phyloP scores from a whole-genome alignment of 2,888 invertebrate species.

The Selenia dentaria region DNA sequence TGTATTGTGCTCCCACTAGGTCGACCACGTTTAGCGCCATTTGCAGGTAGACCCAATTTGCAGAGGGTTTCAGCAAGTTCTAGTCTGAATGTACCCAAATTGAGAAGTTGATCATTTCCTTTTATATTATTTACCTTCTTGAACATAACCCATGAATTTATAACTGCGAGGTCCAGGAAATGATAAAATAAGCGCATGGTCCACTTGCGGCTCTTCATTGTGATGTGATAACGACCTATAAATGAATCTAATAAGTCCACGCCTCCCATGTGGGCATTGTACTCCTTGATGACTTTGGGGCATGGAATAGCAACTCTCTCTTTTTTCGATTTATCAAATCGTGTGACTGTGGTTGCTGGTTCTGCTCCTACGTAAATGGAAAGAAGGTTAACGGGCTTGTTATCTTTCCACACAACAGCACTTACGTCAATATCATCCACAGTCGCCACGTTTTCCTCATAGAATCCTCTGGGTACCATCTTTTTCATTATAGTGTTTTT shows the following conservation, averaged over 20 bases:
- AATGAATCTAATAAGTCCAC: constrained; percentile 36
- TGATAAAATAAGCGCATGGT: constrained; percentile 46
- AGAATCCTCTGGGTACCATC: constrained; percentile 40
- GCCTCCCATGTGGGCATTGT: constrained; percentile 39
- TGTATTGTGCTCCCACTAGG: constrained; percentile 40
- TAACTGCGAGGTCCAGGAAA: constrained; percentile 41
- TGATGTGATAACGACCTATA: constrained; percentile 40
- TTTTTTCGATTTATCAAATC: constrained; percentile 38
- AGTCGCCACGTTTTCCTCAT: constrained; percentile 41
- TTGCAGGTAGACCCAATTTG: constrained; percentile 41
- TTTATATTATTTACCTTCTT: constrained; percentile 39
- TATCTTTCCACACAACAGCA: constrained; percentile 50
- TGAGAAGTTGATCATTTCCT: constrained; percentile 42
- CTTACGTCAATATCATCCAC: constrained; percentile 40
- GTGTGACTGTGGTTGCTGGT: constrained; percentile 40
- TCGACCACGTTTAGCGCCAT: constrained; percentile 44
- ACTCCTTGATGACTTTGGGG: constrained; percentile 39
- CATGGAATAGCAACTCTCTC: constrained; percentile 30
- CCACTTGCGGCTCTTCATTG: constrained; percentile 45
- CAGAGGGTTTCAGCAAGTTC: constrained; percentile 46
- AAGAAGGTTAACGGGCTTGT: constrained; percentile 47
- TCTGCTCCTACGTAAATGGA: constrained; percentile 49
- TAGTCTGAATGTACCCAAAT: constrained; percentile 44
- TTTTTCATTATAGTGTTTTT: constrained; percentile 28
- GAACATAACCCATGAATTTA: constrained; percentile 46